Percentiles rank a stretch among this genome's conserved stretches.
Conservation (phyloP, 2,888 invertebrate species). For the Dyspetes luteomarginatus region DNA sequence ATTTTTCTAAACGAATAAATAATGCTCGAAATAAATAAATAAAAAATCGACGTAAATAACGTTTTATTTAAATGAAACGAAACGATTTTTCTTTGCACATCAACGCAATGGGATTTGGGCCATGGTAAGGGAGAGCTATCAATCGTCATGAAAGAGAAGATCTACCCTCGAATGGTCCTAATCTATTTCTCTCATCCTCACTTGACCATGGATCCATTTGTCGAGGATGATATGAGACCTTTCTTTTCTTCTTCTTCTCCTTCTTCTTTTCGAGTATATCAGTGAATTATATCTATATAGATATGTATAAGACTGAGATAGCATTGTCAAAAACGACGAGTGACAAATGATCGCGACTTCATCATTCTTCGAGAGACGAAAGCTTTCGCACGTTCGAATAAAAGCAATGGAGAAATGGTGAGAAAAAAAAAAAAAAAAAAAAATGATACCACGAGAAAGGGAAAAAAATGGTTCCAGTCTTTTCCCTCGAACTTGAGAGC, state of each 20-base stretch:
- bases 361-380: slow-evolving; percentile 63
- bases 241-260: slow-evolving; percentile 17
- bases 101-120: slow-evolving; percentile 19
- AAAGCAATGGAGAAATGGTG: background rate
- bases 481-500: background rate
- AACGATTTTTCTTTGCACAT: background rate
- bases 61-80: background rate
- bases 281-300: slow-evolving; percentile 15
- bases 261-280: background rate
- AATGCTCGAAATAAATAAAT: no score
- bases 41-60: no score
- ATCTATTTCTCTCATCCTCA: slow-evolving; percentile 76
- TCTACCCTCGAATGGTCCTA: slow-evolving; percentile 68
- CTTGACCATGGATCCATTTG: slow-evolving; percentile 70
- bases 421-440: background rate
- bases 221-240: slow-evolving; percentile 58
- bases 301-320: slow-evolving; percentile 2
- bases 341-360: slow-evolving; percentile 71
- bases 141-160: slow-evolving; percentile 72
- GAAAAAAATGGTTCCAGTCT: slow-evolving; percentile 1
- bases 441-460: slow-evolving; percentile 14
- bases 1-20: no score
- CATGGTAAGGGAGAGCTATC: slow-evolving; percentile 69
- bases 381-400: slow-evolving; percentile 50
- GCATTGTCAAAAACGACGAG: slow-evolving; percentile 27